Evolutionary conservation across 2,113 vertebrate genomes (phyloP), one percentile per base, ranked within the genome.

Genomic region (Macrotus californicus): DNA sequence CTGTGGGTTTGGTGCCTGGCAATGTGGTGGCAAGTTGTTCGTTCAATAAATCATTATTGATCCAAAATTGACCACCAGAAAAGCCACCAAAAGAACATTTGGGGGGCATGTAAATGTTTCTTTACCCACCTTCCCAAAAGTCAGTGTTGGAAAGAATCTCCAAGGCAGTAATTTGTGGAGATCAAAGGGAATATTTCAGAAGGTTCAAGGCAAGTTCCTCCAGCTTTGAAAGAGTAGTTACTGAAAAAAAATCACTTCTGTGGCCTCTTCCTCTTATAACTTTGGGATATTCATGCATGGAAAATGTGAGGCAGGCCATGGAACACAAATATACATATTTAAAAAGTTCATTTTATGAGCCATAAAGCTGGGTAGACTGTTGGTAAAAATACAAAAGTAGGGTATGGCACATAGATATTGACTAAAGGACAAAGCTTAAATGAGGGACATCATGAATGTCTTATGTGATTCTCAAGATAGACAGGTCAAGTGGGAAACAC

Each of bases 141-240:
- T 52, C 36, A 83, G n/a, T 14, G 41, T 39, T 48, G 56, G 59
- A 61, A 11, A 83, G 69, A 69, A 11, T 50, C 48, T 48, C 76
- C 31, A 89, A 88, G 36, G 59, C 26, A 61, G 11, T 70, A 39
- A 80, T 84, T 89, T 94, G 50, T 36, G 88, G 84, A 96, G 88
- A 93, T 92, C 36, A 94, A 80, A 82, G n/a, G 48, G 88, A 94
- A 86, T 52, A 85, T 15, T 92, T 59, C 43, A 96, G 46, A 94
- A 86, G 46, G 77, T 24, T 7, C 72, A 82, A 76, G 75, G 48
- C 14, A 94, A 91, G 89, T 56, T n/a, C 7, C 84, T 92, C 59
- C 11, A 82, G 85, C 66, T 16, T 41, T 92, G n/a, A 54, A 81
- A 80, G 48, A 92, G 5, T 22, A 26, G 36, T 73, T 76, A 86